Base-by-base conservation (phyloP, 2,113 vertebrate species). In the Hydropotes inermis region DNA sequence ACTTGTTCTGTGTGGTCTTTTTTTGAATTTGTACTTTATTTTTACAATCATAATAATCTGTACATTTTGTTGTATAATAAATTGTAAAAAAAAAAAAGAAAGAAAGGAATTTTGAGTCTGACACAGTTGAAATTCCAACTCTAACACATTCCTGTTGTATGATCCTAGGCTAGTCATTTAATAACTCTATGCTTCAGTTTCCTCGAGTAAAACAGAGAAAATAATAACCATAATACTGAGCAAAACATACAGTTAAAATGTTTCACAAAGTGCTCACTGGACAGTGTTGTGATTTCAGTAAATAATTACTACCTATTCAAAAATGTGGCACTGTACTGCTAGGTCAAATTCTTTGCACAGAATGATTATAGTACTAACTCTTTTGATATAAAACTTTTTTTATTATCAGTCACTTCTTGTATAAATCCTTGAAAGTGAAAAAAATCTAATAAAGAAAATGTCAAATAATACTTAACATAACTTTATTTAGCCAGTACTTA, bases 351-450 rank as follows among this genome's bases (percentile, higher is more conserved):
- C 82, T 93, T 91, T 91, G 78, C 79, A 93, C 13, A 79, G 50
- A 86, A 85, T 60, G 30, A 60, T 79, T 96, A 83, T 4, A 78
- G 43, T 45, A 45, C 45, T 50, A 84, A 91, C 50, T 97, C 9
- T 58, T 85, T 85, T 47, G 55, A 96, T 10, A 85, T 64, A 70
- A 91, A 91, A 61, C 7, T 11, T 47, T 76, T 95, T 60, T 45
- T n/a, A 4, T 39, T 36, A 85, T 55, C 45, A 89, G 27, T 90
- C 11, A 90, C n/a, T 87, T 94, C 57, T 47, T 60, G 92, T 52
- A 50, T 45, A 94, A 96, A 89, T 92, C 17, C 47, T 93, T 82
- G 7, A 93, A 92, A 89, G 43, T 85, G 91, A 86, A 92, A 95
- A 95, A 61, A 91, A 94, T 81, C 60, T 61, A 94, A 91, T 23